Evolutionary conservation across 2,888 invertebrate species (phyloP).

Genomic region (Steinernema hermaphroditum): DNA sequence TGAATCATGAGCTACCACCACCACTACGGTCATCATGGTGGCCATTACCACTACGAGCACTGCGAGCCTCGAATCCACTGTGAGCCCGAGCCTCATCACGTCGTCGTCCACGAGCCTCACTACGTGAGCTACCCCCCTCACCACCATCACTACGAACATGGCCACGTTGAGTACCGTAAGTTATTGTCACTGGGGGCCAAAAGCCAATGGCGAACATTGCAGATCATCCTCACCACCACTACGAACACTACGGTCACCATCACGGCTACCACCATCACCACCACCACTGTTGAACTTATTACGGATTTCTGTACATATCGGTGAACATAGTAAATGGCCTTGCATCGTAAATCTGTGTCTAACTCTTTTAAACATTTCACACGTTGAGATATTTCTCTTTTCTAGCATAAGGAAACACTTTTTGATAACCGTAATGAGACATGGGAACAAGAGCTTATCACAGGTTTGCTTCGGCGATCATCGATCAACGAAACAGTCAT

Average conservation of each 20-base stretch:
- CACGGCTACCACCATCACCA: constrained; percentile 18
- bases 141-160: not conserved
- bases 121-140: constrained; percentile 8
- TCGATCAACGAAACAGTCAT: no score
- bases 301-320: no score
- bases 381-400: no score
- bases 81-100: constrained; percentile 11
- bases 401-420: no score
- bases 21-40: constrained; percentile 2
- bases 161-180: constrained; percentile 7
- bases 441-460: no score
- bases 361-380: no score
- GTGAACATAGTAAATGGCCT: no score
- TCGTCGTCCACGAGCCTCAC: constrained; percentile 23
- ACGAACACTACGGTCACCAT: not conserved
- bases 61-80: not conserved
- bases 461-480: no score
- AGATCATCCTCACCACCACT: constrained; percentile 17
- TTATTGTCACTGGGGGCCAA: not conserved
- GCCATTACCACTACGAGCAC: not conserved
- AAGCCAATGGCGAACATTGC: not conserved
- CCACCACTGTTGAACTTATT: constrained; percentile 12
- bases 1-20: constrained; percentile 8
- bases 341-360: no score
- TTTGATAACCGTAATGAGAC: no score